Conservation (phyloP, 2,797 vertebrate species). For the Rachycentron canadum region DNA sequence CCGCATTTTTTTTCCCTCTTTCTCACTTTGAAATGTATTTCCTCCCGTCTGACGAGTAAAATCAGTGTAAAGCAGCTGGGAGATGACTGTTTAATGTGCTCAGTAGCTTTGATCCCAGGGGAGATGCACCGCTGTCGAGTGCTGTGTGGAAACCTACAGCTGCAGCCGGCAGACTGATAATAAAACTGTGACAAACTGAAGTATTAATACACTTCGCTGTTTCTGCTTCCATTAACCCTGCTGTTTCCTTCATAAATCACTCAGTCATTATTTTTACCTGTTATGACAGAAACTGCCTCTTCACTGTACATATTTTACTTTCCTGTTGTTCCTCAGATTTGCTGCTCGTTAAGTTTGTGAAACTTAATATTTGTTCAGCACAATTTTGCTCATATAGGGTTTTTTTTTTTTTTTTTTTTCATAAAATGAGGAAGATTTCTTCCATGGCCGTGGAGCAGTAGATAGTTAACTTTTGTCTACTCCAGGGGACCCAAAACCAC, state of each 20-base stretch:
- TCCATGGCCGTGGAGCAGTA: background rate
- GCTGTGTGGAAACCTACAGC: slow-evolving; percentile 16
- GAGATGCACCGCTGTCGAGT: slow-evolving; percentile 17
- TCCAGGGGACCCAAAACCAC: too few species aligned
- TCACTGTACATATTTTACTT: background rate
- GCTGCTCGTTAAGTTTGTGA: background rate
- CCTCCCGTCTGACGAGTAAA: slow-evolving; percentile 18
- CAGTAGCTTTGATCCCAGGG: slow-evolving; percentile 36
- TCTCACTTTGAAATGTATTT: slow-evolving; percentile 33
- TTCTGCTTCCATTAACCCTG: slow-evolving; percentile 19
- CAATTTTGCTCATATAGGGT: background rate
- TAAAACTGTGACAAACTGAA: slow-evolving; percentile 18
- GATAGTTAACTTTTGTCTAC: background rate
- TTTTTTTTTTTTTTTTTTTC: background rate
- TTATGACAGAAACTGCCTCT: background rate
- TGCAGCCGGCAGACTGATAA: slow-evolving; percentile 27
- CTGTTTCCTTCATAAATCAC: slow-evolving; percentile 1
- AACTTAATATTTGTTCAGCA: background rate
- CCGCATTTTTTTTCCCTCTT: background rate
- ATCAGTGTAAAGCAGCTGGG: slow-evolving; percentile 27
- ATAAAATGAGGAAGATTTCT: background rate
- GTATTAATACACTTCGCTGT: background rate
- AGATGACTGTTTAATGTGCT: slow-evolving; percentile 31
- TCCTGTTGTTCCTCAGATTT: too few species aligned
- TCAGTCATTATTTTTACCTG: background rate